Evolutionary conservation across 2,797 vertebrate genomes (phyloP), one percentile per base, ranked within the genome.

Genomic region (Anomalospiza imberbis): DNA sequence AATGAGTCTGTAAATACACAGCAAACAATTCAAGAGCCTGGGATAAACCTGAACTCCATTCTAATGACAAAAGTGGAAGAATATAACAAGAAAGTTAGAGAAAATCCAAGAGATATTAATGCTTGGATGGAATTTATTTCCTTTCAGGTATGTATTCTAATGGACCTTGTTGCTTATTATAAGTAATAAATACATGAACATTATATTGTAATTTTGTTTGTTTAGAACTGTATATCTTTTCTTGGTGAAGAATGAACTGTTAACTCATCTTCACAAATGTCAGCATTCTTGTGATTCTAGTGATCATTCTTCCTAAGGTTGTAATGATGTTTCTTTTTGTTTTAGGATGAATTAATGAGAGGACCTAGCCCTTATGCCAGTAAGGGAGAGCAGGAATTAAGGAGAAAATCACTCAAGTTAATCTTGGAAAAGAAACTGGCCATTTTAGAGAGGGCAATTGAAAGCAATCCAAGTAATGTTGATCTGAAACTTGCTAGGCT

Each of bases 401-500:
- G 92, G 17, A 98, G 97, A 94, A 97, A 97, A 79, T 99, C 99
- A 14, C 95, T 98, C 85, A 98, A 97, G 76, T 98, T 99, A 13
- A 75, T 98, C 21, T 97, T 99, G 94, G 99, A 99, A 96, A 99
- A 99, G 96, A 99, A 99, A 97, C 96, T 99, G 94, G 98, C 99
- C 63, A 98, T 99, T 17, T 98, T 99, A 85, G 99, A 99, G 83
- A 98, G 98, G 14, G 99, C 99, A 3, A 96, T 99, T 13, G 98
- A 99, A 76, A 98, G 97, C 93, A 99, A 99, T 97, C 99, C 98
- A 9, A 68, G 97, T 97, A 98, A 97, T 8, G 98, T 98, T 44
- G 98, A 98, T 36, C 98, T 99, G 96, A 98, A 99, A 94, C 98
- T 99, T 1, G 98, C 99, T 95, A 98, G 98, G 74, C 98, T 99